Evolutionary conservation across 2,888 invertebrate species (phyloP), one percentile per base, ranked within the genome.

Genomic region (Gastrophysa polygoni): DNA sequence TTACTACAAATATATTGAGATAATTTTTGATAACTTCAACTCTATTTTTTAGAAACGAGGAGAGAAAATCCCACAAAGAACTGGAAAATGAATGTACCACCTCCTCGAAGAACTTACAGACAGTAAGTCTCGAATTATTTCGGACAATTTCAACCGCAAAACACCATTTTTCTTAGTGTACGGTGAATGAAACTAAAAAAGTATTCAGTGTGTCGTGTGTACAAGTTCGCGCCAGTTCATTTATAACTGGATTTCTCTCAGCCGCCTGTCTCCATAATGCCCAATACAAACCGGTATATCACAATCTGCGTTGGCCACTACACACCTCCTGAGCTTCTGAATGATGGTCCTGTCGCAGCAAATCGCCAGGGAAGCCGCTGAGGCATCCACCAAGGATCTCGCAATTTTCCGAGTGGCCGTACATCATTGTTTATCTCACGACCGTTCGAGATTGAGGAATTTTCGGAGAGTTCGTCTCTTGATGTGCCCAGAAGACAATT

Each of bases 381-480:
- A 57, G 61, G 28, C 55, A 58, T 44, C 50, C 55, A 29, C 58
- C 28, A 21, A 29, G 43, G 29, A 50, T 77, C 77, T 76, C 75
- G 76, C 73, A 78, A 78, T 78, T 78, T 78, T 78, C 77, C 78
- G 73, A 77, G 76, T 77, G 77, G 76, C 74, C 75, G 77, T 78
- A 75, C 76, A 76, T 76, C 76, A 75, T 73, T 75, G 73, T 75
- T 73, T 75, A 69, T 70, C 73, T 74, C 73, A 75, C n/a, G 34
- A 34, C 21, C 43, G n/a, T 14, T 11, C 38, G 47, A 21, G 18
- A 54, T 54, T 21, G 60, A 54, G 58, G 61, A 66, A 66, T 62
- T 64, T 64, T 54, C 66, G 66, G 56, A 61, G 57, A 61, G n/a
- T 6, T 14, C 38, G 14, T 58, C 32, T 57, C 57, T 63, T 61